Base-by-base conservation (phyloP, 2,797 vertebrate species). In the Sardinella longiceps region DNA sequence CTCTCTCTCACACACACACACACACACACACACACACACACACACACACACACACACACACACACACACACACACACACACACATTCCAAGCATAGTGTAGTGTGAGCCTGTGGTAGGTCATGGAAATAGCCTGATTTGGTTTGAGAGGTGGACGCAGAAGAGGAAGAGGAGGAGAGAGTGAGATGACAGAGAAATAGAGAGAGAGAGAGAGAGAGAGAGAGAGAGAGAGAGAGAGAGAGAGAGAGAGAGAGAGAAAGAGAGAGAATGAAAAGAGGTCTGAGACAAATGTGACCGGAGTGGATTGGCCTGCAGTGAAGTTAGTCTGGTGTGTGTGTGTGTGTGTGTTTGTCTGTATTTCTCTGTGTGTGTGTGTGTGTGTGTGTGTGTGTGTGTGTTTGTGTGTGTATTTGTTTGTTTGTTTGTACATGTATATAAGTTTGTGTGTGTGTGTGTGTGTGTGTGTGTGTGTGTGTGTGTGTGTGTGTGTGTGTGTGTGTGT, bases 31-130 rank as follows among this genome's bases (percentile, higher is more conserved):
- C 63, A 70, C 63, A 33, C 63, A 70, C 63, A 70, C 63, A 66
- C 25, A 66, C 60, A 66, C n/a, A 30, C 60, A 28, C 60, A 66
- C 60, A 28, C 60, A 66, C 25, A 43, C 60, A 70, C 82, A 63
- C 80, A 74, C 50, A 56, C 63, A 37, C 63, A 48, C 63, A 58
- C 83, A 37, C 63, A 39, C 80, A 51, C 28, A 81, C 53, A 50
- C 20, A 84, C 82, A 83, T 70, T 60, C 82, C 60, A 66, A 48
- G 87, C 58, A 85, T 83, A 66, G 25, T 66, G 60, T 2, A 30
- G 25, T 66, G 60, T 66, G 25, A 30, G 60, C 7, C 60, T 66
- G 60, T 66, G 60, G 60, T 66, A 28, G 60, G 60, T 66, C 60
- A 66, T 30, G 60, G 60, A 66, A 66, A 66, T 30, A n/a, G 58